These are phyloP conservation scores for Leptopilina myrica DNA, from an alignment of 2,888 invertebrate species.

Conservation along the genomic window DNA sequence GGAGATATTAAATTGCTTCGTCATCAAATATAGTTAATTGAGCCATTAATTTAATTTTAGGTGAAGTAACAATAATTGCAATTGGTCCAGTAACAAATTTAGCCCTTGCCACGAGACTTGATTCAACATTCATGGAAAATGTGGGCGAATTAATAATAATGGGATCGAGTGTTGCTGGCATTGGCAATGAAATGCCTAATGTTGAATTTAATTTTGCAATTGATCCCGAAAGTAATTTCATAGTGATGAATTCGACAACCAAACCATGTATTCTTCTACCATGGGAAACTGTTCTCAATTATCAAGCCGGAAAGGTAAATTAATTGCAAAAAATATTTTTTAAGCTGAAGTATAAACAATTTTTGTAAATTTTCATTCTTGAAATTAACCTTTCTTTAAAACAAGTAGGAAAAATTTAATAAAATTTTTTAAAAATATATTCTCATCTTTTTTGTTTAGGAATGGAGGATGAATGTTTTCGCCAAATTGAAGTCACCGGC, in stretches of 20 bases:
- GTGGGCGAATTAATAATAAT: conserved; percentile 70
- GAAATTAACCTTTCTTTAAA: not conserved
- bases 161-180: conserved; percentile 68
- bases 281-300: conserved; percentile 76
- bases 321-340: not conserved
- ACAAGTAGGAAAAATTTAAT: too few species aligned
- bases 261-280: conserved; percentile 76
- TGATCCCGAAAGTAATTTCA: conserved; percentile 80
- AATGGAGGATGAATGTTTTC: conserved; percentile 78
- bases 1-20: too few species aligned
- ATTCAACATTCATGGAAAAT: conserved; percentile 67
- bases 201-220: conserved; percentile 80
- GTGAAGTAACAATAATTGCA: conserved; percentile 70
- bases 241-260: conserved; percentile 75
- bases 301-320: conserved; percentile 64
- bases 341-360: not conserved
- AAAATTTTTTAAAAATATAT: too few species aligned
- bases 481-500: conserved; percentile 74
- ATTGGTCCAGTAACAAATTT: conserved; percentile 80
- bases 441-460: conserved; percentile 70
- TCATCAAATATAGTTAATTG: not conserved
- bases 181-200: conserved; percentile 50
- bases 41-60: conserved; percentile 58
- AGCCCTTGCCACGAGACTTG: conserved; percentile 77
- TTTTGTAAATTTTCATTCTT: too few species aligned